phyloP scores from a whole-genome alignment of 2,888 invertebrate species.

The Eupithecia vulgata region DNA sequence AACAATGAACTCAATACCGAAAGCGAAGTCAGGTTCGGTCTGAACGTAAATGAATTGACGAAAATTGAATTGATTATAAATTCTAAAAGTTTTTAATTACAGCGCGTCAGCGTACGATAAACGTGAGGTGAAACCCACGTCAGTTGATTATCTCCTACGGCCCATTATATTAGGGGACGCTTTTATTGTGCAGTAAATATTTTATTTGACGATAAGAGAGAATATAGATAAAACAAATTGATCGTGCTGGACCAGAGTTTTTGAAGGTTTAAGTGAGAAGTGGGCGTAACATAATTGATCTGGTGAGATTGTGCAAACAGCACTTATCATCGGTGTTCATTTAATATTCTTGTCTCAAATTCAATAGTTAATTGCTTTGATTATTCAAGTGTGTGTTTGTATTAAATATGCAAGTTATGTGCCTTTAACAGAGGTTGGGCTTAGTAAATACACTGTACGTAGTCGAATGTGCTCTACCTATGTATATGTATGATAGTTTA shows the following conservation, averaged over 20 bases:
- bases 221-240: slow-evolving; percentile 79
- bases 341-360: slow-evolving; percentile 54
- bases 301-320: slow-evolving; percentile 72
- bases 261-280: slow-evolving; percentile 70
- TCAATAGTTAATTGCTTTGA: slow-evolving; percentile 44
- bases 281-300: slow-evolving; percentile 77
- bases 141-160: slow-evolving; percentile 72
- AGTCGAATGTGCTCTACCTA: neutral
- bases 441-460: neutral
- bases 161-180: slow-evolving; percentile 73
- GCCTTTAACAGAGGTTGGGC: neutral
- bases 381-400: slow-evolving; percentile 27
- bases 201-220: slow-evolving; percentile 76
- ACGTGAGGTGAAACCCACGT: slow-evolving; percentile 46
- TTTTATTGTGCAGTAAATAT: slow-evolving; percentile 82
- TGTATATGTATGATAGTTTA: neutral
- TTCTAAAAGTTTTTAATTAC: slow-evolving; percentile 37
- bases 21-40: neutral
- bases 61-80: slow-evolving; percentile 27
- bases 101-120: slow-evolving; percentile 26
- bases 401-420: slow-evolving; percentile 14
- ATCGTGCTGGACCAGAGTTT: slow-evolving; percentile 68
- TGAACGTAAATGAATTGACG: neutral
- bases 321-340: slow-evolving; percentile 70
- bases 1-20: neutral